Base-by-base conservation (phyloP, 53 echinoderm and acorn worm species). In the Temnopleurus reevesii region DNA sequence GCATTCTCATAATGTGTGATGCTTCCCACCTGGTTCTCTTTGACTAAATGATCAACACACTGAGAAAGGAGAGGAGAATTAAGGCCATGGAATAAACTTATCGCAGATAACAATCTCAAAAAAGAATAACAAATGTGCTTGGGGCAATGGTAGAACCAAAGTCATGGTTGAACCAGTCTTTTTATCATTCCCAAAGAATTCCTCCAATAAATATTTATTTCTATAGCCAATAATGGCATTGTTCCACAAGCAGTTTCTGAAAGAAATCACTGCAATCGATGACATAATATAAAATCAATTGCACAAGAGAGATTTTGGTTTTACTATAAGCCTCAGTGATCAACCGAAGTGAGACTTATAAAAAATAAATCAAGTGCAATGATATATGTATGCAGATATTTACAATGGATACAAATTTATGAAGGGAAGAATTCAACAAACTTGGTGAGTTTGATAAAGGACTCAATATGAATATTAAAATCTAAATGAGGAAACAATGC, bases 241-340 rank as follows among this genome's bases (percentile, higher is more conserved):
- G 6, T 8, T 8, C 17, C 15, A 41, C 19, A 41, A 12, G n/a
- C 5, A 3, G 19, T 21, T 2, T 71, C 8, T 34, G n/a, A 71
- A 4, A 71, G 21, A 7, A 41, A 27, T 19, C 8, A 41, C 71
- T 71, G 71, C 71, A 71, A 71, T 71, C 71, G 71, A 71, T 71
- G 71, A 71, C 71, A 71, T 71, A 71, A 71, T 71, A 71, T 21
- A 41, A n/a, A 38, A n/a, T 38, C 10, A 71, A 71, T 71, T 41
- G 71, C 71, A 71, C 71, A 71, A 71, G 36, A 38, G 71, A 71
- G 23, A 12, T 29, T n/a, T n/a, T n/a, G n/a, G 8, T 29, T 26
- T 9, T 24, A 27, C 8, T 56, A 23, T 4, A 27, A 26, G 58
- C 27, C 1, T 24, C 0, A 63, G 63, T 33, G 12, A 58, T 23